Evolutionary conservation across 2,797 vertebrate species (phyloP).

Genomic region (Netta rufina): DNA sequence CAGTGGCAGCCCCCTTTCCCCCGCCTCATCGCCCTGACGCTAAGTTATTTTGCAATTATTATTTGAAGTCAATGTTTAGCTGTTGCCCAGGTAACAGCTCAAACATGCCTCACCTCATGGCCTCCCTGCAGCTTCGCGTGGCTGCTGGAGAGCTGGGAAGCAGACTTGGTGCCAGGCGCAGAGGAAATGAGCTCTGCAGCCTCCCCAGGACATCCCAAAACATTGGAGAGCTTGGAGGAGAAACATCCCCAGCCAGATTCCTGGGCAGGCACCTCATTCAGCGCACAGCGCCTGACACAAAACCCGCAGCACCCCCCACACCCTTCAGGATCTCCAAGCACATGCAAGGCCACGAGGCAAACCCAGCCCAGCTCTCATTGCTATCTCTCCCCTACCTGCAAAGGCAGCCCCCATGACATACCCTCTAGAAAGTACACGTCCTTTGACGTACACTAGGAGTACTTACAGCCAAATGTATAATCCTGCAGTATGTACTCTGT

Average conservation of each 20-base stretch:
- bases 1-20: constrained; percentile 15
- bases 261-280: constrained; percentile 6
- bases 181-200: constrained; percentile 57
- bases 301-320: not conserved
- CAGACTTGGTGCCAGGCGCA: constrained; percentile 23
- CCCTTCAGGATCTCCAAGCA: not conserved
- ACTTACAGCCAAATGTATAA: not conserved
- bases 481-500: not conserved
- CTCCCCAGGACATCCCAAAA: constrained; percentile 28
- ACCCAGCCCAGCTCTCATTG: not conserved
- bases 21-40: not conserved
- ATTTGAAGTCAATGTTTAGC: constrained; percentile 75
- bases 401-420: not conserved
- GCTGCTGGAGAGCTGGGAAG: constrained; percentile 26
- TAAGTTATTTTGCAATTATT: constrained; percentile 61
- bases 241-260: not conserved
- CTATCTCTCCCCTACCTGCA: not conserved
- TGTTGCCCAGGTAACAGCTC: constrained; percentile 75
- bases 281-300: not conserved
- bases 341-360: not conserved
- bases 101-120: constrained; percentile 64
- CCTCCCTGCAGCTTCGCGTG: not conserved
- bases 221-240: not conserved
- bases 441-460: not conserved
- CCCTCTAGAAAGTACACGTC: not conserved